Evolutionary conservation across 2,113 vertebrate genomes (phyloP).

Genomic region (Zosterops hypoxanthus): DNA sequence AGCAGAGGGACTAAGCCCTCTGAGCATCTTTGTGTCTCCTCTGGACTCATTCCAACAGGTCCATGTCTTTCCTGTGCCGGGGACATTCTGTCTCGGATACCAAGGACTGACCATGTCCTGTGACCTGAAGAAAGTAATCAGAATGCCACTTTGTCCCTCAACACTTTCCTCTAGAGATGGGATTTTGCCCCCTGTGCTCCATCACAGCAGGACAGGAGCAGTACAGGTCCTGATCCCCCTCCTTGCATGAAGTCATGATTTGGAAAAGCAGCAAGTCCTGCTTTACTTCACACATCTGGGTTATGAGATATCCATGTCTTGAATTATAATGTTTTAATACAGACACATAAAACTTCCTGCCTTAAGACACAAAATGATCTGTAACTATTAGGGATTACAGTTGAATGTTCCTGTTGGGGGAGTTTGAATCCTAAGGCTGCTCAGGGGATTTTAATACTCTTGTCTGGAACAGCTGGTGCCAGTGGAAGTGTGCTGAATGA

Average conservation of each 20-base stretch:
- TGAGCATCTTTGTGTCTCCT: neutral
- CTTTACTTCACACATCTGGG: neutral
- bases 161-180: rapidly evolving
- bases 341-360: slow-evolving; percentile 42
- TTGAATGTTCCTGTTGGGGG: neutral
- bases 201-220: neutral
- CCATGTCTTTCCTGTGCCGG: neutral
- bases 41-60: neutral
- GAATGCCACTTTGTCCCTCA: neutral
- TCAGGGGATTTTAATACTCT: slow-evolving; percentile 21
- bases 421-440: slow-evolving; percentile 36
- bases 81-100: neutral
- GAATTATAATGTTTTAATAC: slow-evolving; percentile 44
- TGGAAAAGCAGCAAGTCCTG: neutral
- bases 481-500: neutral
- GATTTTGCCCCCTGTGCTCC: neutral
- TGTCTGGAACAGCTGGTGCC: slow-evolving; percentile 40
- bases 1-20: neutral
- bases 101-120: neutral
- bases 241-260: neutral
- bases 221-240: neutral
- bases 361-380: slow-evolving; percentile 42
- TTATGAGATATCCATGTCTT: slow-evolving; percentile 18
- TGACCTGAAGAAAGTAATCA: neutral
- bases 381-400: slow-evolving; percentile 45